These are phyloP conservation scores for Hypercompe scribonia DNA, from an alignment of 2,888 invertebrate genomes.

Conservation along the genomic window DNA sequence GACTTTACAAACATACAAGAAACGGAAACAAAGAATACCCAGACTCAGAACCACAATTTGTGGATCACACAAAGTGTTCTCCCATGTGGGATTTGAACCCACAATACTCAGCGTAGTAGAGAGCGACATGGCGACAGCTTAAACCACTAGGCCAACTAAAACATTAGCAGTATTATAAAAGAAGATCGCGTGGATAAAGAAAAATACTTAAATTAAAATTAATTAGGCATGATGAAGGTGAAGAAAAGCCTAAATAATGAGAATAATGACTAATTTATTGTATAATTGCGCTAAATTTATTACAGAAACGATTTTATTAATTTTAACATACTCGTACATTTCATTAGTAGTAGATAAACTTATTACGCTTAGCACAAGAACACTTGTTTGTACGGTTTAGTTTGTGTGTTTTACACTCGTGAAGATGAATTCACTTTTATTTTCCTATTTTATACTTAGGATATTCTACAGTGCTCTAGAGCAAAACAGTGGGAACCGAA, in stretches of 20 bases:
- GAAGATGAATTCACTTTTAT: conserved; percentile 16
- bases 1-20: no score
- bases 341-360: not conserved
- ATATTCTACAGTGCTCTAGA: conserved; percentile 37
- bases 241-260: not conserved
- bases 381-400: not conserved
- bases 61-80: no score
- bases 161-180: no score
- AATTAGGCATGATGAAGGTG: not conserved
- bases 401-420: not conserved
- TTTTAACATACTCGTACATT: no score
- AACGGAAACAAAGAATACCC: no score
- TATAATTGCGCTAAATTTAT: not conserved
- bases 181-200: not conserved
- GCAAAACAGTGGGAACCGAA: conserved; percentile 46
- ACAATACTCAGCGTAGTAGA: no score
- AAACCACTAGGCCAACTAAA: no score
- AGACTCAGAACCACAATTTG: no score
- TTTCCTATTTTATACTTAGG: conserved; percentile 36
- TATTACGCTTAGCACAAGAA: not conserved
- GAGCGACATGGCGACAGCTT: no score
- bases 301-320: not conserved
- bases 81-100: no score
- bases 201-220: not conserved
- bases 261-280: not conserved